Base-by-base conservation (phyloP, 2,113 vertebrate genomes). In the Caloenas nicobarica region DNA sequence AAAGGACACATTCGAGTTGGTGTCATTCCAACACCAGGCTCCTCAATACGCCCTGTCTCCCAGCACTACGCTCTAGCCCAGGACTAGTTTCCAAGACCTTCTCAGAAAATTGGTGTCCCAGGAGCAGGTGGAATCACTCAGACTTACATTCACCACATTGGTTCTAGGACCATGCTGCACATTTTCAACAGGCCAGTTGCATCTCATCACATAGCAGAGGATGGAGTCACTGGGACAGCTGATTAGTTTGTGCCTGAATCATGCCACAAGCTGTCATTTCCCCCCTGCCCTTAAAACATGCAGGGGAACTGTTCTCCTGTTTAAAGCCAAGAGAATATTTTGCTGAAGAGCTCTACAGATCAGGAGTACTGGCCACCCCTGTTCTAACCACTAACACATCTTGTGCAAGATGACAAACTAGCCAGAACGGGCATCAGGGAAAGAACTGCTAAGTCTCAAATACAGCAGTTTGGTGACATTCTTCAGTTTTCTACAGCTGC, bases 121-220 rank as follows among this genome's bases (percentile, higher is more conserved):
- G 50, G 9, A 77, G 44, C 3, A 36, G 26, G 15, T 51, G 5
- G 33, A 86, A 68, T 24, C 1, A 6, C 24, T 81, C 11, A 48
- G 13, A 34, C 26, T 17, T 26, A 58, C 5, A 26, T 28, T 86
- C 26, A n/a, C 34, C 36, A 19, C 25, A 16, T 5, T 42, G 22
- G 58, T 29, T 70, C 51, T 54, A 38, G 25, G 25, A 88, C 22
- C 22, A 48, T 0, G 0, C 24, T 26, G 34, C 0, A 0, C 19
- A 38, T 44, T 44, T 58, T 16, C 5, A 82, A 54, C 19, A 91
- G 36, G 13, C 24, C 23, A 72, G 36, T 0, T 54, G 6, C 25
- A 79, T 48, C n/a, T 74, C 46, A 40, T 42, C 60, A 81, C 34
- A 11, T 4, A 34, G 9, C 13, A 58, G 13, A 85, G 7, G n/a